Evolutionary conservation across 2,797 vertebrate genomes (phyloP), one percentile per base, ranked within the genome.

Genomic region (Chrysocyon brachyurus): DNA sequence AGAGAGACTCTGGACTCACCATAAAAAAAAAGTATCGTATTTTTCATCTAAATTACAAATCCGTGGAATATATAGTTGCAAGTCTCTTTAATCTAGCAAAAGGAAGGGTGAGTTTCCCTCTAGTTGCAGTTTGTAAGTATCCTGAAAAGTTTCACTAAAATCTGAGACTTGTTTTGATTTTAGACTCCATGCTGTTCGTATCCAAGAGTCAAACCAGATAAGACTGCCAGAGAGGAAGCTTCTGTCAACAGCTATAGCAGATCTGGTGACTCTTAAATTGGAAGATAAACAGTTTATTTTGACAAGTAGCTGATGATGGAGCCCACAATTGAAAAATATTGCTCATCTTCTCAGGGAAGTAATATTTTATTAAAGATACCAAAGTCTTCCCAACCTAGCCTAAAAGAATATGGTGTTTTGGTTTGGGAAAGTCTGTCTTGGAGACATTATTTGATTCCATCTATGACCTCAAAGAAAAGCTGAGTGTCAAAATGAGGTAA

Each of bases 281-380:
- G 75, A 95, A 97, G 72, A 96, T 81, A 96, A 97, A 94, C 59
- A 16, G 77, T 96, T 93, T 87, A 82, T 36, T 97, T 96, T 92
- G 81, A 82, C 49, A 72, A 96, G 61, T 61, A 86, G 68, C n/a
- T 97, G 66, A 59, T 75, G 57, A 93, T 28, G 46, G 24, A 87
- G 61, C 77, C 94, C 28, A 33, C 56, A 49, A 40, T 72, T 75
- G 95, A 97, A 97, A 92, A 64, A 49, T n/a, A 17, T 24, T 49
- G 59, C 36, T 97, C 21, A 8, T 28, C 28, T 64, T 64, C 97
- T 96, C 87, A 77, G 56, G 84, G 64, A 97, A 97, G 91, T 26
- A 72, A 46, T 31, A 87, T 52, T 96, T 95, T 95, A 33, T 52
- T 95, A 81, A 83, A 89, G 36, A 73, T 92, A 40, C 6, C 3